These are phyloP conservation scores for Arrhopalites spinosus DNA, from an alignment of 2,888 invertebrate species.

Conservation along the genomic window DNA sequence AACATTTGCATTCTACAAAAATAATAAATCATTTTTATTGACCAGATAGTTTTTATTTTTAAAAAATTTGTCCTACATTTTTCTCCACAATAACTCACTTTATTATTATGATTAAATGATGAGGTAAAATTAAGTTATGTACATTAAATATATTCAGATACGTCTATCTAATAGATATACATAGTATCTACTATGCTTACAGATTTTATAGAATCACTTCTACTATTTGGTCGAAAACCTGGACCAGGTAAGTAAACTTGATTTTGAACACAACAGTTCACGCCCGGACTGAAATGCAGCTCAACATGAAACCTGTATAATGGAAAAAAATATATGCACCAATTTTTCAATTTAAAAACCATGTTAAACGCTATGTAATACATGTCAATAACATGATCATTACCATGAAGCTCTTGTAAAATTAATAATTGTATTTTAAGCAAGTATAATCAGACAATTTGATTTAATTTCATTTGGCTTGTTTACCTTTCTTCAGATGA, in stretches of 20 bases:
- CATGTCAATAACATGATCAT: too few relatives aligned
- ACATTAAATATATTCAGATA: too few relatives aligned
- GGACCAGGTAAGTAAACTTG: slow-evolving; percentile 84
- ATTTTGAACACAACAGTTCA: slow-evolving; percentile 94
- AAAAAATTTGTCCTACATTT: too few relatives aligned
- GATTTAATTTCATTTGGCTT: not conserved
- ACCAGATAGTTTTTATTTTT: not conserved
- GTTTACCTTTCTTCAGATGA: slow-evolving; percentile 73
- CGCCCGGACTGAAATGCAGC: slow-evolving; percentile 97
- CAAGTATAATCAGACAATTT: too few relatives aligned
- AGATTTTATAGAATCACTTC: slow-evolving; percentile 73
- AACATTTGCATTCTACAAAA: not conserved
- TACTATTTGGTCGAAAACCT: slow-evolving; percentile 87
- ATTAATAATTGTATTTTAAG: too few relatives aligned
- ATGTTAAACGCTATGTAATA: not conserved
- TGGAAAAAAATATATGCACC: too few relatives aligned
- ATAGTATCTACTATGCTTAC: too few relatives aligned
- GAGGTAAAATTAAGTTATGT: too few relatives aligned
- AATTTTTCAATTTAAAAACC: not conserved
- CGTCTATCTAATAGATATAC: too few relatives aligned
- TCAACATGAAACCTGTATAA: slow-evolving; percentile 87
- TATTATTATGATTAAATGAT: too few relatives aligned
- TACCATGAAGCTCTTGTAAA: too few relatives aligned
- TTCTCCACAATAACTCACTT: too few relatives aligned
- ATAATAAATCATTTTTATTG: not conserved